Conservation (phyloP, 2,797 vertebrate species). For the Poliocrania exsul region DNA sequence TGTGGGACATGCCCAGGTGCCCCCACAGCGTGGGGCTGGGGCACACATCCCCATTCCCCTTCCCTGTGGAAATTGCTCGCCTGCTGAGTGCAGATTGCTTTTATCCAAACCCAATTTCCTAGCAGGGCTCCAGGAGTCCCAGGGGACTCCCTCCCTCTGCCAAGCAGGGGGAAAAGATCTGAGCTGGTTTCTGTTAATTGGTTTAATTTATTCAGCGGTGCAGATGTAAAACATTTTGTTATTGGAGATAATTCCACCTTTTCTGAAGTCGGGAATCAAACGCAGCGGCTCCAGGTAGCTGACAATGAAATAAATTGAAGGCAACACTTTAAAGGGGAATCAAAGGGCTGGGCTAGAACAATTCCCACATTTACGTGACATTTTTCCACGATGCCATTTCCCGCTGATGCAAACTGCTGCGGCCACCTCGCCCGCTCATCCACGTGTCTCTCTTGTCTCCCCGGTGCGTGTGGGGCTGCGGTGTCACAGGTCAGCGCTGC, state of each 20-base stretch:
- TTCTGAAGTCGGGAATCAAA: conserved; percentile 52
- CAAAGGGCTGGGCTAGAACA: conserved; percentile 72
- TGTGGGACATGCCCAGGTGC: not conserved
- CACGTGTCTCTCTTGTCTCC: not conserved
- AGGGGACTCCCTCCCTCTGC: not conserved
- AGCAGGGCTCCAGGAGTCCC: not conserved
- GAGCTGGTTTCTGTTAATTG: conserved; percentile 66
- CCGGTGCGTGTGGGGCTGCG: not conserved
- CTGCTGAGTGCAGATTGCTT: not conserved
- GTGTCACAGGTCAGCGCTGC: conserved; percentile 74
- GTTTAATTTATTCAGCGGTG: conserved; percentile 73
- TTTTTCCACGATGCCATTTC: conserved; percentile 65
- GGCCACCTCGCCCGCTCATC: conserved; percentile 42
- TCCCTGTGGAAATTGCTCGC: accelerated
- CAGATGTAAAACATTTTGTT: conserved; percentile 71
- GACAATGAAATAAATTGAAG: conserved; percentile 77
- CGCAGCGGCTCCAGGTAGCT: conserved; percentile 73
- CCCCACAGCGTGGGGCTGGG: not conserved
- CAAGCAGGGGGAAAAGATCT: conserved; percentile 19
- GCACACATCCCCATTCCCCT: not conserved
- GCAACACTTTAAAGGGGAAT: conserved; percentile 65
- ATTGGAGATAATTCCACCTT: conserved; percentile 68
- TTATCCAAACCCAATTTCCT: conserved; percentile 34
- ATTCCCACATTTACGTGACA: conserved; percentile 72
- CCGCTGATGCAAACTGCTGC: conserved; percentile 66